Evolutionary conservation across 2,888 invertebrate genomes (phyloP).

Genomic region (Cheilosia impressa): DNA sequence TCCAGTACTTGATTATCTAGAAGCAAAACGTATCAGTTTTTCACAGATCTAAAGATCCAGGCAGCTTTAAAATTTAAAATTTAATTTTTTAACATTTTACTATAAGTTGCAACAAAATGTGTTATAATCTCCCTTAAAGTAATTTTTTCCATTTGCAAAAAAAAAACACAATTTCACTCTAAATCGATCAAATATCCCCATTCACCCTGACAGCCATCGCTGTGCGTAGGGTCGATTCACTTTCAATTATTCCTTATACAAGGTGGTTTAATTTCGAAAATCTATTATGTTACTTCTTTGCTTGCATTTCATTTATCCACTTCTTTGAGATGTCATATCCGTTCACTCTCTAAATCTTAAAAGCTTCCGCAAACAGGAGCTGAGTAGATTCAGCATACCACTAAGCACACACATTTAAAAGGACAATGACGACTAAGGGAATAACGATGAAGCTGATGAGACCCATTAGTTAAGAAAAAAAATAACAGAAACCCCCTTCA

Average conservation of each 20-base stretch:
- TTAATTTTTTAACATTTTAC: too few relatives aligned
- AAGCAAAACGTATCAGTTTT: too few relatives aligned
- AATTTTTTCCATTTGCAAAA: too few relatives aligned
- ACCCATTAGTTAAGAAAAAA: constrained; percentile 46
- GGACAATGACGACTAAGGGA: constrained; percentile 47
- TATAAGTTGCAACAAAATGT: too few relatives aligned
- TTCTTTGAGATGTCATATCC: constrained; percentile 29
- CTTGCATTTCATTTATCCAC: constrained; percentile 37
- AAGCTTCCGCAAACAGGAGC: constrained; percentile 62
- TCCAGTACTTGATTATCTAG: too few relatives aligned
- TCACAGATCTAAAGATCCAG: too few relatives aligned
- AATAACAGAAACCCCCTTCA: constrained; percentile 16
- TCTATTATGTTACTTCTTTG: constrained; percentile 58
- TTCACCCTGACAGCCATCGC: constrained; percentile 6
- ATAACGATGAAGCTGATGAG: neutral
- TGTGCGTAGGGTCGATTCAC: constrained; percentile 17
- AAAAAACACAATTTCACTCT: too few relatives aligned
- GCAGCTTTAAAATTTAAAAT: too few relatives aligned
- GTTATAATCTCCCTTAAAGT: too few relatives aligned
- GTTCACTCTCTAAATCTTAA: constrained; percentile 34
- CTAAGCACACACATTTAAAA: constrained; percentile 30
- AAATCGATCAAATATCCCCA: too few relatives aligned
- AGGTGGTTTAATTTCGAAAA: constrained; percentile 48
- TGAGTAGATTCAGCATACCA: constrained; percentile 38
- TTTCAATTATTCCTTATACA: constrained; percentile 29